These are phyloP conservation scores for Ptychobarbus kaznakovi DNA, from an alignment of 2,797 vertebrate species.

Conservation along the genomic window DNA sequence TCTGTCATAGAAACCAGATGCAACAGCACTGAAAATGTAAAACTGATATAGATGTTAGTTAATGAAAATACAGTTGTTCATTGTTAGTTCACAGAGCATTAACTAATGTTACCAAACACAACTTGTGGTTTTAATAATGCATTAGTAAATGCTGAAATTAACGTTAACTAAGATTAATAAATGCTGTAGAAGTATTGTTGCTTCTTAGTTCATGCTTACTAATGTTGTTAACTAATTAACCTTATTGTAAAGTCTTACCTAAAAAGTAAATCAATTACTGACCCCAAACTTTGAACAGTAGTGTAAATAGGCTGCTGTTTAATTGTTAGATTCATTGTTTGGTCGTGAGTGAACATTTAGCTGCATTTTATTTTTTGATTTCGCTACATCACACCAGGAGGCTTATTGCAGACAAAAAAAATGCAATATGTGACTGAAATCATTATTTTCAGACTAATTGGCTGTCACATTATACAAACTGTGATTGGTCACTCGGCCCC, in stretches of 20 bases:
- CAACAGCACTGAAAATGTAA: background rate
- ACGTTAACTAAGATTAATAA: too few species aligned
- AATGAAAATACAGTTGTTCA: too few species aligned
- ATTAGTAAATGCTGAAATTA: too few species aligned
- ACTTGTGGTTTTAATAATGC: too few species aligned
- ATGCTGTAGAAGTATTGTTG: too few species aligned
- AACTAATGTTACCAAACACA: too few species aligned
- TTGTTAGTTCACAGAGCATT: too few species aligned
- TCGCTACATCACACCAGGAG: background rate
- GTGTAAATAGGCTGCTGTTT: background rate
- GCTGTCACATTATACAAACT: background rate
- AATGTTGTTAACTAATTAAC: too few species aligned
- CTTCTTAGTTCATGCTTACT: too few species aligned
- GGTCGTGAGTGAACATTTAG: background rate
- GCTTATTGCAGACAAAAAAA: background rate
- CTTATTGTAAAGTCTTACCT: too few species aligned
- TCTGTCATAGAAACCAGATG: conserved; percentile 16
- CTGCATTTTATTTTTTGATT: background rate
- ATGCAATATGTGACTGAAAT: background rate
- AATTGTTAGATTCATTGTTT: background rate
- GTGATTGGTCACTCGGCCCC: background rate
- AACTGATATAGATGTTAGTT: background rate
- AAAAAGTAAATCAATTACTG: background rate
- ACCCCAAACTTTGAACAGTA: background rate
- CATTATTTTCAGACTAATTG: background rate